phyloP scores from a whole-genome alignment of 2,113 vertebrate species.

The Acanthochromis polyacanthus region DNA sequence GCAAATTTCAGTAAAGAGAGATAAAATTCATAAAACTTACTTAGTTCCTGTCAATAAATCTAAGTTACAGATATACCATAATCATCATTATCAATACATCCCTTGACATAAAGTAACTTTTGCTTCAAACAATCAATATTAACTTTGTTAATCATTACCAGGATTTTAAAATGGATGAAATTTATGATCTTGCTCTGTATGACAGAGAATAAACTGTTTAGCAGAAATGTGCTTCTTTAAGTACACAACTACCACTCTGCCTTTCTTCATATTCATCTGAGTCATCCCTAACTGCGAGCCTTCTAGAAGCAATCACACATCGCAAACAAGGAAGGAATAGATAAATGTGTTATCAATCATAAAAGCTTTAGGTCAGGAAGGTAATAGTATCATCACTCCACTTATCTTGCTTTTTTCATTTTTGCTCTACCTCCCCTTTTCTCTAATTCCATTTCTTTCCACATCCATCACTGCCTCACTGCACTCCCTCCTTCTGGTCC shows the following conservation, averaged over 20 bases:
- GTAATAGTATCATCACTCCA: conserved; percentile 44
- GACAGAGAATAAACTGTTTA: not conserved
- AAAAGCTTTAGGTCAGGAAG: conserved; percentile 26
- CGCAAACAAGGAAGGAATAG: conserved; percentile 14
- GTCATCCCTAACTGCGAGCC: not conserved
- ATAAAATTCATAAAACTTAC: too few species aligned
- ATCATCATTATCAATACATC: not conserved
- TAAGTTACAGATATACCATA: not conserved
- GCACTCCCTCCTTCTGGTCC: not conserved
- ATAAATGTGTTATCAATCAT: conserved; percentile 37
- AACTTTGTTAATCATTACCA: too few species aligned
- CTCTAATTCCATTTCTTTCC: conserved; percentile 35
- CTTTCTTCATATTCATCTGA: not conserved
- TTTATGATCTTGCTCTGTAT: too few species aligned
- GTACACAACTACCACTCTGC: not conserved
- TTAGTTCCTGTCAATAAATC: not conserved
- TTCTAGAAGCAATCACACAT: conserved; percentile 8
- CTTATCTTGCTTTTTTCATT: conserved; percentile 19
- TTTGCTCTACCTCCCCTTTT: conserved; percentile 1
- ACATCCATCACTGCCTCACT: conserved; percentile 24
- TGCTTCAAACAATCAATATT: not conserved
- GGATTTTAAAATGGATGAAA: not conserved
- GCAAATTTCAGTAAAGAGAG: too few species aligned
- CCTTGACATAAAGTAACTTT: too few species aligned
- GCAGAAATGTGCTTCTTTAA: not conserved